phyloP scores from a whole-genome alignment of 2,888 invertebrate genomes.

The Platerodrilus igneus region DNA sequence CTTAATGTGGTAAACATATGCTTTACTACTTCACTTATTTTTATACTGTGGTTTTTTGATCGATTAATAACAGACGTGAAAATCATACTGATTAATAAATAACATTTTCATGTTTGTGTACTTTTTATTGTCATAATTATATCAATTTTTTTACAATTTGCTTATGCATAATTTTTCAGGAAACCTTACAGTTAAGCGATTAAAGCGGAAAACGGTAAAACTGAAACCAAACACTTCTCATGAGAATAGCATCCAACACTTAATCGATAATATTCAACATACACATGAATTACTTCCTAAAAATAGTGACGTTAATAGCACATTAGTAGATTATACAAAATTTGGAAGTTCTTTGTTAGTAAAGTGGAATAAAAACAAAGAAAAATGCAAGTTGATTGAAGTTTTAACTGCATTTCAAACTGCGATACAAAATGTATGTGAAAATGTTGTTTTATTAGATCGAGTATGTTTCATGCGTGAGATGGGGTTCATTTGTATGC shows the following conservation, averaged over 20 bases:
- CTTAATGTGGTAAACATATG: too few species aligned
- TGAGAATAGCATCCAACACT: constrained; percentile 33
- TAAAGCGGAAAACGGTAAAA: constrained; percentile 42
- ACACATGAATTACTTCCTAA: constrained; percentile 33
- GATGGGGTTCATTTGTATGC: constrained; percentile 46
- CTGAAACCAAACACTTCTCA: constrained; percentile 20
- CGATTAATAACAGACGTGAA: too few species aligned
- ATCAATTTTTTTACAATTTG: too few species aligned
- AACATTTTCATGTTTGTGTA: background rate
- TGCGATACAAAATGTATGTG: constrained; percentile 53
- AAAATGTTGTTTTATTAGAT: constrained; percentile 54
- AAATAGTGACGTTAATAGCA: constrained; percentile 7
- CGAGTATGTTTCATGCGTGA: constrained; percentile 50
- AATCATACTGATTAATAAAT: too few species aligned
- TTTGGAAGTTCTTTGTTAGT: constrained; percentile 27
- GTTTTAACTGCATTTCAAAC: constrained; percentile 51
- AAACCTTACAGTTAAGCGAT: constrained; percentile 36
- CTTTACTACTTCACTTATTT: too few species aligned
- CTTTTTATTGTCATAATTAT: constrained; percentile 14
- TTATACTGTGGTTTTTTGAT: too few species aligned
- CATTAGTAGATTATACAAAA: constrained; percentile 23
- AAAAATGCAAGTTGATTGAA: constrained; percentile 44
- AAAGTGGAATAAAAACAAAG: constrained; percentile 39
- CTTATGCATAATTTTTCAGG: too few species aligned
- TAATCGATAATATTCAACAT: constrained; percentile 36